Base-by-base conservation (phyloP, 2,113 vertebrate genomes). In the Dromaius novaehollandiae region DNA sequence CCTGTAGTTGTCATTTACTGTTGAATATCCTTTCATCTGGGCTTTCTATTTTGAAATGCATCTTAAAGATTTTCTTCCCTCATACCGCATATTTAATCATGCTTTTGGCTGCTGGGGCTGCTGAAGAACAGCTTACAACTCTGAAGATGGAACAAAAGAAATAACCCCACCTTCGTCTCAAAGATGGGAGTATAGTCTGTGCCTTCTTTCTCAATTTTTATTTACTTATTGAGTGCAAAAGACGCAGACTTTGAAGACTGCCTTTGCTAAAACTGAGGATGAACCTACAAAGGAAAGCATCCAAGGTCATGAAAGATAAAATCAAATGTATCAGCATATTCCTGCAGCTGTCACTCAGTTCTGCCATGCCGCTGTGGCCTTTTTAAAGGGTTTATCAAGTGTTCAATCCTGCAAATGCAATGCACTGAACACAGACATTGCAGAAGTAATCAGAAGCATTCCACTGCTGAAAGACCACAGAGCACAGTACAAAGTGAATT, bases 311-410 rank as follows among this genome's bases (percentile, higher is more conserved):
- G 51, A 68, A 24, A 46, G 91, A 81, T 78, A 76, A 93, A 91
- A 88, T 82, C 69, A 46, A 60, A 22, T 1, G 14, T 88, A 48
- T 30, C 89, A 82, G 91, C 91, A 61, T 58, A 32, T 60, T 53
- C 68, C 89, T 85, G 71, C 50, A 73, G 90, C 94, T 93, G 88
- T 82, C 83, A 28, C 74, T 92, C 74, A 58, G 81, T 65, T 34
- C 83, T 94, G 83, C 69, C 36, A 4, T 0, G 1, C 76, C 68
- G 8, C 81, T 40, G 60, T 63, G 61, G 66, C 78, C 75, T 82
- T 40, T 36, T 7, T 2, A 19, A 28, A 86, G 85, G 44, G 14
- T 82, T 94, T 71, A 42, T 78, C 42, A 10, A 40, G 63, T 36
- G 58, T 75, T 94, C 58, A 13, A 30, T 42, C 69, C 80, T 84